Percentiles rank a stretch among this genome's conserved stretches.
These are phyloP conservation scores for Nipponacmea schrenckii DNA, from an alignment of 2,888 invertebrate genomes.

Conservation along the genomic window DNA sequence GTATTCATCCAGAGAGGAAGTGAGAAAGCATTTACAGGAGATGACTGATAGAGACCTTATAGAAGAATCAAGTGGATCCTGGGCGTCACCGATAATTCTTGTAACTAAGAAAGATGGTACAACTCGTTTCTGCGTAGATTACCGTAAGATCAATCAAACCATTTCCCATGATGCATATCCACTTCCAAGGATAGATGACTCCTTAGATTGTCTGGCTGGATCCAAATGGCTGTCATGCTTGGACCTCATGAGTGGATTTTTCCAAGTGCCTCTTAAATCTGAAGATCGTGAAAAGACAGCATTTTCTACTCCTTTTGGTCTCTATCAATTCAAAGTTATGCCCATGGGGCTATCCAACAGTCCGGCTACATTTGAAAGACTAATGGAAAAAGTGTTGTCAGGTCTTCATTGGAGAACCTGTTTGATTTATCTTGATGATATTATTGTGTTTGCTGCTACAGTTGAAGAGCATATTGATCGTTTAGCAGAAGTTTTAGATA, in stretches of 20 bases:
- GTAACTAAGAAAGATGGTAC: conserved; percentile 25
- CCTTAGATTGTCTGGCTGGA: too few relatives aligned
- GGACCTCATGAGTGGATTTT: neutral
- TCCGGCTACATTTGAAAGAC: conserved; percentile 11
- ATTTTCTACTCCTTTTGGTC: conserved; percentile 31
- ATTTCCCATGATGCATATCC: neutral
- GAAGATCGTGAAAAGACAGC: conserved; percentile 34
- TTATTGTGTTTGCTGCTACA: conserved; percentile 26
- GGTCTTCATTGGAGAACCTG: conserved; percentile 24
- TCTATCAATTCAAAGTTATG: conserved; percentile 30
- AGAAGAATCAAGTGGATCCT: conserved; percentile 18
- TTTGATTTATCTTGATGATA: conserved; percentile 34
- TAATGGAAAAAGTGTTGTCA: conserved; percentile 17
- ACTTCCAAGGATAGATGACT: conserved; percentile 31
- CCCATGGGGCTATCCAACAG: conserved; percentile 31
- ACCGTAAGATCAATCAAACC: neutral
- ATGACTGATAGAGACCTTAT: neutral
- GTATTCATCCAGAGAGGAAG: neutral
- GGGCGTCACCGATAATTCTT: conserved; percentile 27
- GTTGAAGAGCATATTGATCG: conserved; percentile 28
- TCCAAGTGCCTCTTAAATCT: neutral
- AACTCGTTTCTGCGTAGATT: neutral
- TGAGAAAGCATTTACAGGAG: neutral
- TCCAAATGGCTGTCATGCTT: too few relatives aligned
- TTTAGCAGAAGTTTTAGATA: conserved; percentile 24